Evolutionary conservation across 2,797 vertebrate genomes (phyloP).

Genomic region (Capromys pilorides): DNA sequence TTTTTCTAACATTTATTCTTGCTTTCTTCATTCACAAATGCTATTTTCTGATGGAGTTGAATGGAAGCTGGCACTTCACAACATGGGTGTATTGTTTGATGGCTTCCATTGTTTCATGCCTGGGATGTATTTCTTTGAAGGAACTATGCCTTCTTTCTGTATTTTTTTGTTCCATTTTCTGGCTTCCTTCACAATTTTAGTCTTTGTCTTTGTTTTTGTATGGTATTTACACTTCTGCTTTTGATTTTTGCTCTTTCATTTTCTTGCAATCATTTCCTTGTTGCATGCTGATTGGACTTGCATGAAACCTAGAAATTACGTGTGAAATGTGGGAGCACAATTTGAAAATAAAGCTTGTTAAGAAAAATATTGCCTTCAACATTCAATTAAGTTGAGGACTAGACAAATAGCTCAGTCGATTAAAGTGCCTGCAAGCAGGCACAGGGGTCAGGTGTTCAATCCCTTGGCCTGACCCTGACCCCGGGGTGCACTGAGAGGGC

Average conservation of each 20-base stretch:
- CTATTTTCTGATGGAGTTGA: conserved; percentile 49
- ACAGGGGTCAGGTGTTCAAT: too few species aligned
- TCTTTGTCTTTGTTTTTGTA: conserved; percentile 56
- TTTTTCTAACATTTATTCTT: conserved; percentile 27
- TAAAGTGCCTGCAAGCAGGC: too few species aligned
- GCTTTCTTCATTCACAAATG: conserved; percentile 50
- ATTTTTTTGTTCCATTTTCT: conserved; percentile 49
- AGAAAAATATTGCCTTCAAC: conserved; percentile 31
- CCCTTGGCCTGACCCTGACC: too few species aligned
- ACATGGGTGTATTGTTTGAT: neutral
- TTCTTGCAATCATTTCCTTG: conserved; percentile 42
- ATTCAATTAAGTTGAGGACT: neutral
- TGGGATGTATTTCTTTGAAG: conserved; percentile 52
- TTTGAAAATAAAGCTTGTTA: conserved; percentile 11
- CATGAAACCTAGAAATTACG: conserved; percentile 37
- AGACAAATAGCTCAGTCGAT: too few species aligned
- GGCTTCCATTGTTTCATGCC: conserved; percentile 43
- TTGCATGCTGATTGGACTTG: conserved; percentile 54
- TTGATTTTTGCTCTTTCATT: neutral
- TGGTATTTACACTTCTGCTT: conserved; percentile 5
- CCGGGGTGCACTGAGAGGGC: too few species aligned
- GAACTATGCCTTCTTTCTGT: neutral
- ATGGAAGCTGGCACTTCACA: conserved; percentile 4
- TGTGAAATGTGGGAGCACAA: neutral
- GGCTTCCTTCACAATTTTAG: conserved; percentile 53